Conservation (phyloP, 2,113 vertebrate genomes). For the Notiomystis cincta region DNA sequence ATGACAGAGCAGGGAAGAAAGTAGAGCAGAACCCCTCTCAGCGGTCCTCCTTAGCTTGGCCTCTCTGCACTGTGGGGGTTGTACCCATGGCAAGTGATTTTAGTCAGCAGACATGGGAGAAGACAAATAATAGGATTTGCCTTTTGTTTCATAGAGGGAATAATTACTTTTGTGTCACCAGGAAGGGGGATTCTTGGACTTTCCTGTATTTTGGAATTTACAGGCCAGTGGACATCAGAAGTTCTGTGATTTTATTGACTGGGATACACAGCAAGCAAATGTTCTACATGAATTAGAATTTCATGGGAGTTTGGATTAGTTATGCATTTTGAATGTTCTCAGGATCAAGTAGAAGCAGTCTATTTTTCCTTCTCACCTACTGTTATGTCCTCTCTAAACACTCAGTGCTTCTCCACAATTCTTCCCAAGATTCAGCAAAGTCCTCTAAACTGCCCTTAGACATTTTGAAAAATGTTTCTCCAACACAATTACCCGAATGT, state of each 20-base stretch:
- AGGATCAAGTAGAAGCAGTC: not conserved
- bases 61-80: not conserved
- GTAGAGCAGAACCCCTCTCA: not conserved
- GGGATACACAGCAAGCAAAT: not conserved
- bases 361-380: not conserved
- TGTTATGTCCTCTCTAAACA: not conserved
- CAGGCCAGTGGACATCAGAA: not conserved
- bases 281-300: not conserved
- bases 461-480: not conserved
- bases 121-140: not conserved
- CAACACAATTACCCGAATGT: not conserved
- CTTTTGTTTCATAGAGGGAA: not conserved
- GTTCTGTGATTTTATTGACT: constrained; percentile 3
- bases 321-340: not conserved
- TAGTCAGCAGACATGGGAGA: not conserved
- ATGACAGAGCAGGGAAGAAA: not conserved
- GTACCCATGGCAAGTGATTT: not conserved
- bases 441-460: not conserved
- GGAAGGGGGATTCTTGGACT: not conserved
- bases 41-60: not conserved
- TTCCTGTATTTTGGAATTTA: not conserved
- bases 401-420: not conserved
- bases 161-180: not conserved
- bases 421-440: not conserved
- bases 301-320: not conserved